phyloP scores from a whole-genome alignment of 2,888 invertebrate genomes.

The Netelia inedita region DNA sequence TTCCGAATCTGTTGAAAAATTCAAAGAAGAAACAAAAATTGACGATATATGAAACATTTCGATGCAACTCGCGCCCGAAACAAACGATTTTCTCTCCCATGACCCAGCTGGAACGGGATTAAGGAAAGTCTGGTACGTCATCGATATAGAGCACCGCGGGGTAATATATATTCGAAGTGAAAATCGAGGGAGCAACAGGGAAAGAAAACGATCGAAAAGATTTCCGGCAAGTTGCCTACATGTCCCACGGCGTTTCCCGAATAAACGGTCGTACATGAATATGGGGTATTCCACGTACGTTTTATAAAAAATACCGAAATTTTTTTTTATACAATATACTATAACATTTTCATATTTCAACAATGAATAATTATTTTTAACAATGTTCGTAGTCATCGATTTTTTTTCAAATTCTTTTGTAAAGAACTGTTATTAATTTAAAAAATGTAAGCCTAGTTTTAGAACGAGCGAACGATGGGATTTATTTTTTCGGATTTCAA shows the following conservation, averaged over 20 bases:
- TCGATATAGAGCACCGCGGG: constrained; percentile 35
- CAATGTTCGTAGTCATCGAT: too few species aligned
- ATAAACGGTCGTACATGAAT: constrained; percentile 29
- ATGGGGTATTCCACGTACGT: too few species aligned
- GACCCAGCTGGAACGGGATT: constrained; percentile 66
- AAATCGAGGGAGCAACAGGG: constrained; percentile 47
- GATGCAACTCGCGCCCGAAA: constrained; percentile 61
- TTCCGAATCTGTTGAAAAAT: constrained; percentile 47
- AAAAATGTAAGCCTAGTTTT: too few species aligned
- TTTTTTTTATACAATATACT: too few species aligned
- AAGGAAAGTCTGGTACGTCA: constrained; percentile 60
- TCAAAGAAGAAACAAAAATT: constrained; percentile 37
- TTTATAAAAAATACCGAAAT: too few species aligned
- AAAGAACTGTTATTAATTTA: too few species aligned
- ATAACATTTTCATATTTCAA: too few species aligned
- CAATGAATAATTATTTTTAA: too few species aligned
- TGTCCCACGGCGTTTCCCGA: constrained; percentile 44
- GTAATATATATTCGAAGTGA: constrained; percentile 52
- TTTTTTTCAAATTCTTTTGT: too few species aligned
- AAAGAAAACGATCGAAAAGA: constrained; percentile 53
- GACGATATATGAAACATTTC: constrained; percentile 62
- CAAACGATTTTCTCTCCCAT: constrained; percentile 57
- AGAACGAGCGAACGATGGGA: too few species aligned
- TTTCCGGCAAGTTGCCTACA: constrained; percentile 40
- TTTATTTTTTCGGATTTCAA: too few species aligned